Base-by-base conservation (phyloP, 2,888 invertebrate genomes). In the Hirtodrosophila duncani region DNA sequence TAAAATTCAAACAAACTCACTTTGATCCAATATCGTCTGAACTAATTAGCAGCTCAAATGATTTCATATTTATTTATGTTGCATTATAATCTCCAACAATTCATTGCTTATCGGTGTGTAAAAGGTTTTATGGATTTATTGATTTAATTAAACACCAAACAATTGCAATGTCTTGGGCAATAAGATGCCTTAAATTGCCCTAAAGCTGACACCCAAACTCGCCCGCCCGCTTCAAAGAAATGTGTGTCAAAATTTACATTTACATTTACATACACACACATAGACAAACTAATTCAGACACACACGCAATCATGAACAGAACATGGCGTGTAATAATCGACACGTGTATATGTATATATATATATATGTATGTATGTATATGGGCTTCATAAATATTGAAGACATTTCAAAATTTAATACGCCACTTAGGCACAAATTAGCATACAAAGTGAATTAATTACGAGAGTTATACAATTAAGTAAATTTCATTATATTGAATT, bases 391-490 rank as follows among this genome's bases (percentile, higher is more conserved):
- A 77, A 72, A 72, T 72, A 72, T 74, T 81, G 81, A 81, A 74
- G 72, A 81, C 81, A 74, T 81, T 74, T 74, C 81, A 74, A 74
- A 74, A 58, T 74, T 81, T 74, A 74, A 74, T 74, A 79, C 61
- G 81, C 71, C 74, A 81, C 81, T 81, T 74, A 74, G 81, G 63
- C 67, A 67, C 67, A 71, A 75, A 81, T 75, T 75, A 81, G 81
- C 81, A 81, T 75, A 75, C 80, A 81, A 75, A 74, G 69, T 81
- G 82, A 81, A 81, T 81, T 82, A 83, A 81, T 83, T 82, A 83
- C 67, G 72, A 72, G 78, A 65, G 82, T 82, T 82, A 83, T 75
- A 66, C 81, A 83, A 83, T 81, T 82, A 81, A 83, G 81, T 82
- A 67, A 81, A 82, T 82, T 83, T 81, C 78, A 83, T 80, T 78